phyloP scores from a whole-genome alignment of 2,113 vertebrate genomes.

The Electrona antarctica region DNA sequence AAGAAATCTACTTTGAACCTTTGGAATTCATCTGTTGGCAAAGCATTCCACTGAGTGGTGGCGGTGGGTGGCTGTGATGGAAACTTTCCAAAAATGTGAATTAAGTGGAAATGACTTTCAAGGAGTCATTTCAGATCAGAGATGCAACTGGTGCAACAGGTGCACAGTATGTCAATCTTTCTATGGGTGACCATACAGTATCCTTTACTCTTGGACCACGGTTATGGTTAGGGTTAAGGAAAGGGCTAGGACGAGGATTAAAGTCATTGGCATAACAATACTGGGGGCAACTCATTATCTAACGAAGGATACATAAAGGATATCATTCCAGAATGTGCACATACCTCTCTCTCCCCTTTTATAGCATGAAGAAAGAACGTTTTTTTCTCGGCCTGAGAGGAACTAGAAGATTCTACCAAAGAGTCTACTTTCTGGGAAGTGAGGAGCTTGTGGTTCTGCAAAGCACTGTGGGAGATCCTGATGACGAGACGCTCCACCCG shows the following conservation, averaged over 20 bases:
- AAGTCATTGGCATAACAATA: background rate
- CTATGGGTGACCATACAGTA: background rate
- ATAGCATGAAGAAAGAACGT: constrained; percentile 86
- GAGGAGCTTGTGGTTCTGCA: constrained; percentile 81
- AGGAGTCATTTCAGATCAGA: no score
- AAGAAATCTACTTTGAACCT: no score
- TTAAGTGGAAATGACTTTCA: no score
- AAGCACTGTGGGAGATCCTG: constrained; percentile 72
- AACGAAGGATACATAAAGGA: no score
- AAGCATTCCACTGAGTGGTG: no score
- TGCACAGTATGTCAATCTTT: background rate
- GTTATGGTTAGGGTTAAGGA: no score
- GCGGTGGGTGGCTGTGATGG: no score
- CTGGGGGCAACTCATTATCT: background rate
- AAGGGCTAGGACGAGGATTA: background rate
- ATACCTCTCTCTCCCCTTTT: constrained; percentile 26
- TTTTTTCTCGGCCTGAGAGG: constrained; percentile 82
- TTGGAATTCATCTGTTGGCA: no score
- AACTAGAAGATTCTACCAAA: constrained; percentile 65
- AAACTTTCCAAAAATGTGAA: no score
- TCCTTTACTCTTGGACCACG: background rate
- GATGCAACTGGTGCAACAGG: no score
- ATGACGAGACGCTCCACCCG: constrained; percentile 80
- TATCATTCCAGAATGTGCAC: no score
- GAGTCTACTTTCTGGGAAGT: constrained; percentile 66